A percentile compares a stretch with the other conserved stretches of the same genome.
phyloP scores from a whole-genome alignment of 23 tunicate genomes.

The Halocynthia roretzi region DNA sequence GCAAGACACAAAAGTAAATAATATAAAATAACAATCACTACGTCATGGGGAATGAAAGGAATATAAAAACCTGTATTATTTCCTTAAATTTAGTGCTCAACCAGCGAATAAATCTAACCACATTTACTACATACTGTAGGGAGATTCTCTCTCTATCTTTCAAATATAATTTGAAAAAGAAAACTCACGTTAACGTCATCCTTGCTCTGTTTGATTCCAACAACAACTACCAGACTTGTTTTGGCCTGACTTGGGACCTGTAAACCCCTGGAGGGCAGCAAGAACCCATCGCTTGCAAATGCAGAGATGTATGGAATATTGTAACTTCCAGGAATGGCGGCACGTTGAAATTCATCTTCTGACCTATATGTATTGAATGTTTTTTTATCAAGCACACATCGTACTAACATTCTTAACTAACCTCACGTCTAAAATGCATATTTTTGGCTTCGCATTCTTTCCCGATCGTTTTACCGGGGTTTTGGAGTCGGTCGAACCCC shows the following conservation, averaged over 20 bases:
- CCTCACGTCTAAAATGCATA: slow-evolving; percentile 62
- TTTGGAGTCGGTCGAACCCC: slow-evolving; percentile 54
- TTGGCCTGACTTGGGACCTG: slow-evolving; percentile 27
- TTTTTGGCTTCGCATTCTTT: slow-evolving; percentile 57
- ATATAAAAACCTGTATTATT: neutral
- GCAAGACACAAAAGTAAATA: neutral
- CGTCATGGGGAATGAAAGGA: too few relatives aligned
- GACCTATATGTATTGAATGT: slow-evolving; percentile 14
- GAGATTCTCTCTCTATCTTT: neutral
- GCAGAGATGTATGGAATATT: slow-evolving; percentile 30
- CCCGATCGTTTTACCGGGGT: slow-evolving; percentile 62
- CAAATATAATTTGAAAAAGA: neutral
- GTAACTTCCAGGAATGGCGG: slow-evolving; percentile 52
- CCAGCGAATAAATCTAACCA: neutral
- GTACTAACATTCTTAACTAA: neutral
- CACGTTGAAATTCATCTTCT: slow-evolving; percentile 68
- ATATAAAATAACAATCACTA: too few relatives aligned
- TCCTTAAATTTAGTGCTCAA: neutral
- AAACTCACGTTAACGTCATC: slow-evolving; percentile 14
- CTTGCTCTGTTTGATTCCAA: slow-evolving; percentile 40
- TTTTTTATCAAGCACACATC: neutral
- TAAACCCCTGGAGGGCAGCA: neutral
- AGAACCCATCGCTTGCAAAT: slow-evolving; percentile 7
- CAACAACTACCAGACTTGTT: slow-evolving; percentile 58
- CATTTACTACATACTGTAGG: neutral